Evolutionary conservation across 2,113 vertebrate genomes (phyloP).

Genomic region (Amblyopsis rosae): DNA sequence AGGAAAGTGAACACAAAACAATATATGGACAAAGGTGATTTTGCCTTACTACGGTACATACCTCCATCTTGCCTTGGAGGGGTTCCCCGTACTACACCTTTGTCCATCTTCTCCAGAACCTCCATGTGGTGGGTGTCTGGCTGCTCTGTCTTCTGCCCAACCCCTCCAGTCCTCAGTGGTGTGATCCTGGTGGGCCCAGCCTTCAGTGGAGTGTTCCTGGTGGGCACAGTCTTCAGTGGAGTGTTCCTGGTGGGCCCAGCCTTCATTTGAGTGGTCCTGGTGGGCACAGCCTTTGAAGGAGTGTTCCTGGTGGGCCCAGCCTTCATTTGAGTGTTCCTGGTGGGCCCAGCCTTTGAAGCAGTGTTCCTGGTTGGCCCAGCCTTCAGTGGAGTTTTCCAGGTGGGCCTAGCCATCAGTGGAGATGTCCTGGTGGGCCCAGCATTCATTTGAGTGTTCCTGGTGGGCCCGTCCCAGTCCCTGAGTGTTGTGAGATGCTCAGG

Average conservation of each 20-base stretch:
- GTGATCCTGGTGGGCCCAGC: constrained; percentile 26
- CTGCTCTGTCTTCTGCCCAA: not conserved
- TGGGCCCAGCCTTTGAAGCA: not conserved
- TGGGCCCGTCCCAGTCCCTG: constrained; percentile 56
- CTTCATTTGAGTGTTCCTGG: not conserved
- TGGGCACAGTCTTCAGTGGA: constrained; percentile 1
- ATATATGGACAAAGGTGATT: not conserved
- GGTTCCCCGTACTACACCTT: constrained; percentile 31
- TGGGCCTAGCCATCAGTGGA: constrained; percentile 32
- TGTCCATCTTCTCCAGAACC: constrained; percentile 39
- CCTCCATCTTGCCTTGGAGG: constrained; percentile 71
- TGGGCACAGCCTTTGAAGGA: not conserved
- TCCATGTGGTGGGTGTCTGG: constrained; percentile 20
- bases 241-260: too few relatives aligned
- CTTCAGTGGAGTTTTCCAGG: constrained; percentile 15
- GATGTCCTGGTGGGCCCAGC: not conserved
- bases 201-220: not conserved
- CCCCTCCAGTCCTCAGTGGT: not conserved
- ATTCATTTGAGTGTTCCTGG: constrained; percentile 20
- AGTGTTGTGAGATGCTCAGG: constrained; percentile 32
- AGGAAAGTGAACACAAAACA: not conserved
- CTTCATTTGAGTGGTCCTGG: not conserved
- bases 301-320: too few relatives aligned
- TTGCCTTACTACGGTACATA: constrained; percentile 66
- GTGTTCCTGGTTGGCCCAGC: not conserved